These are phyloP conservation scores for Hydropotes inermis DNA, from an alignment of 2,113 vertebrate species.

Conservation along the genomic window DNA sequence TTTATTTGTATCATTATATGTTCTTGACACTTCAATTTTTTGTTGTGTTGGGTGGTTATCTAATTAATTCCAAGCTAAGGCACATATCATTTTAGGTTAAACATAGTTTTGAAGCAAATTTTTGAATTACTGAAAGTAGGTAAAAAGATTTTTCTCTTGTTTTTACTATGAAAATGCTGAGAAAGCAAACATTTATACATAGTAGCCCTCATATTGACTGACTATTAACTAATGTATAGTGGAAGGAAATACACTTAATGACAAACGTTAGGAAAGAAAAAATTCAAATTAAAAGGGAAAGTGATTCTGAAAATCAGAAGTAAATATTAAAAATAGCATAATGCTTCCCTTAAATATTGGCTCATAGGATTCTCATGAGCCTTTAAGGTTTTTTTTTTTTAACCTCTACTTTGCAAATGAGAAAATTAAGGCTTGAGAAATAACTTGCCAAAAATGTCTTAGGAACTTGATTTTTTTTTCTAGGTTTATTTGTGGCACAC, in stretches of 20 bases:
- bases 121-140: background rate
- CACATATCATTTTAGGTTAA: background rate
- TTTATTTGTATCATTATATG: background rate
- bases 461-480: background rate
- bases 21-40: background rate
- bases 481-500: background rate
- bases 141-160: background rate
- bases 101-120: background rate
- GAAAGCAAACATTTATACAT: background rate
- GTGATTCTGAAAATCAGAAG: background rate
- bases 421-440: background rate
- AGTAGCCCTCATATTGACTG: background rate
- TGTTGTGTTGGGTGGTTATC: background rate
- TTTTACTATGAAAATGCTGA: background rate
- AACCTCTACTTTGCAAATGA: background rate
- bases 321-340: background rate
- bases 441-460: background rate
- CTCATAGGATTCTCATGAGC: background rate
- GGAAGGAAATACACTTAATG: background rate
- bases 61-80: background rate
- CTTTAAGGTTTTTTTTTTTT: background rate
- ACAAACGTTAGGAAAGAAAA: background rate
- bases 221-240: background rate
- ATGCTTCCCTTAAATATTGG: background rate
- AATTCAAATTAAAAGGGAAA: background rate